Percentiles rank a stretch among this genome's conserved stretches.
Evolutionary conservation across 2,888 invertebrate genomes (phyloP).

Genomic region (Chloromyia formosa): DNA sequence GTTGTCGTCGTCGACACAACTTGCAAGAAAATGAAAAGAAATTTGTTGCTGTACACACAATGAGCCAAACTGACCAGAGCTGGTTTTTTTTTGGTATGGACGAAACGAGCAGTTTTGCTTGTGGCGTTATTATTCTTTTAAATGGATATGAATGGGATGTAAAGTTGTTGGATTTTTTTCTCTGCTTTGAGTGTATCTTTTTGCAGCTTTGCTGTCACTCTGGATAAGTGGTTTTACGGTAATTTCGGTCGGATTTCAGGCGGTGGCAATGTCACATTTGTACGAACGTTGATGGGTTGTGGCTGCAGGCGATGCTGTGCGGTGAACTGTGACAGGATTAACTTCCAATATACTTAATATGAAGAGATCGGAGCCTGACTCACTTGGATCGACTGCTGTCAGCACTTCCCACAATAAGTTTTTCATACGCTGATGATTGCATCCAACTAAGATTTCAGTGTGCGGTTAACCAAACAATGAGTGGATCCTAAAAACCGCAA

Average conservation of each 20-base stretch:
- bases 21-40: not conserved
- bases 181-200: too few species aligned
- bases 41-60: not conserved
- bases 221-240: too few species aligned
- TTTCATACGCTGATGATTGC: not conserved
- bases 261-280: too few species aligned
- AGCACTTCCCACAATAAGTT: not conserved
- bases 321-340: too few species aligned
- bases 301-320: too few species aligned
- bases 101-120: not conserved
- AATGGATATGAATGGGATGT: too few species aligned
- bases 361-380: not conserved
- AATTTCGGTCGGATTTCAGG: too few species aligned
- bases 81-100: not conserved
- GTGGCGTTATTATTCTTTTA: not conserved
- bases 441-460: not conserved
- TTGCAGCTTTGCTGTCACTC: too few species aligned
- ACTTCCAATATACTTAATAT: too few species aligned
- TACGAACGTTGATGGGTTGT: too few species aligned
- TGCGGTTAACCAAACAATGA: not conserved
- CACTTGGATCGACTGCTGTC: not conserved
- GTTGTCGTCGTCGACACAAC: not conserved
- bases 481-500: slow-evolving; percentile 5
- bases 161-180: too few species aligned
- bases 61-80: not conserved